These are phyloP conservation scores for Blastobasis lacticolella DNA, from an alignment of 2,888 invertebrate genomes.

Conservation along the genomic window DNA sequence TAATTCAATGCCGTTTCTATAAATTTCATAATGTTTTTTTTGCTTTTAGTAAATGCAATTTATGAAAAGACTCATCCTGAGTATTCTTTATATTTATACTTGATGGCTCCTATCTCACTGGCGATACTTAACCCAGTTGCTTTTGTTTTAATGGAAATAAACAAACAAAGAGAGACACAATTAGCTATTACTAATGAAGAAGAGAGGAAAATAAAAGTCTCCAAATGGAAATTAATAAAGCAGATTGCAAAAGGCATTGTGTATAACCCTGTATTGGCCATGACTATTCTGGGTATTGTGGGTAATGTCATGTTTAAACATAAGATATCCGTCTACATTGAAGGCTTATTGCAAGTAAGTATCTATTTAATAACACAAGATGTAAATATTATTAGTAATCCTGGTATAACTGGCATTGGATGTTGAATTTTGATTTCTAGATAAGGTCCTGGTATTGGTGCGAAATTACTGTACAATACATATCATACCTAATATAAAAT, in stretches of 20 bases:
- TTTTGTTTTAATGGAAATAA: slow-evolving; percentile 90
- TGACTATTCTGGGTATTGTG: slow-evolving; percentile 92
- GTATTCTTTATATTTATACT: slow-evolving; percentile 91
- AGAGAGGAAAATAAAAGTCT: slow-evolving; percentile 29
- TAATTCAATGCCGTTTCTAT: background rate
- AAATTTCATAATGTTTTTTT: background rate
- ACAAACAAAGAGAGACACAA: slow-evolving; percentile 65
- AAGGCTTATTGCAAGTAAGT: slow-evolving; percentile 81
- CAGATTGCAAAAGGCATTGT: slow-evolving; percentile 81
- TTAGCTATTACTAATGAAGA: slow-evolving; percentile 24
- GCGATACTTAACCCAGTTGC: slow-evolving; percentile 94
- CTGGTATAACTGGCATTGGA: no score
- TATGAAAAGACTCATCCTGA: slow-evolving; percentile 91
- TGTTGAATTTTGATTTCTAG: no score
- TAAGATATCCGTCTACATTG: slow-evolving; percentile 82
- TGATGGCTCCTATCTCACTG: slow-evolving; percentile 95
- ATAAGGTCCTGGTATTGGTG: no score
- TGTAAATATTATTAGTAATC: no score
- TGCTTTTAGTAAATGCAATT: slow-evolving; percentile 83
- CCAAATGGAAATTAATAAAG: slow-evolving; percentile 45
- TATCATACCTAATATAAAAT: no score
- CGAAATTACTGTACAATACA: no score
- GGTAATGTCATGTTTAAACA: slow-evolving; percentile 89
- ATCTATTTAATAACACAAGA: background rate
- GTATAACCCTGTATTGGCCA: slow-evolving; percentile 91